Evolutionary conservation across 2,113 vertebrate genomes (phyloP).

Genomic region (Chaenogobius annularis): DNA sequence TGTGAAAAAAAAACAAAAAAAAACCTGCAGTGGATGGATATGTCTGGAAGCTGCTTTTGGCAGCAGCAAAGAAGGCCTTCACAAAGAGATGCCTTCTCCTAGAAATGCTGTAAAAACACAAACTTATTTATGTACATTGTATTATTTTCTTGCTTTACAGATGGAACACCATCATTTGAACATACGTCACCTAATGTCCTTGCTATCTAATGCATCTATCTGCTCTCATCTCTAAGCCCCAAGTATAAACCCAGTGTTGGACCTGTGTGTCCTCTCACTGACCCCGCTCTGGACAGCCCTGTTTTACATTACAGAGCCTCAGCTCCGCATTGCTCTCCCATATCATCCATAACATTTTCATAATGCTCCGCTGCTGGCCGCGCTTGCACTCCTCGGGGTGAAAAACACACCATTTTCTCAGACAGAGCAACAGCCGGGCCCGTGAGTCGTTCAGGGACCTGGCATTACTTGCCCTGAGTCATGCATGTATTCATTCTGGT

Average conservation of each 20-base stretch:
- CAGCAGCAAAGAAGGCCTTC: too few relatives aligned
- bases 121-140: too few relatives aligned
- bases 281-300: slow-evolving; percentile 17
- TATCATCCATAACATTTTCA: slow-evolving; percentile 46
- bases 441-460: slow-evolving; percentile 28
- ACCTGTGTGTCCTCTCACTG: neutral
- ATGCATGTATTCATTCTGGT: slow-evolving; percentile 58
- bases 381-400: slow-evolving; percentile 7
- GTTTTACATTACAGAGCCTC: slow-evolving; percentile 18
- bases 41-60: too few relatives aligned
- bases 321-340: slow-evolving; percentile 21
- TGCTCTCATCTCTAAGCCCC: neutral
- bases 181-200: neutral
- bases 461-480: slow-evolving; percentile 49
- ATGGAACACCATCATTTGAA: neutral
- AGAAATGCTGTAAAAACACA: too few relatives aligned
- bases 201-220: neutral
- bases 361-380: slow-evolving; percentile 18
- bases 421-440: slow-evolving; percentile 1
- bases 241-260: neutral
- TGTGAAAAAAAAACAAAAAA: too few relatives aligned
- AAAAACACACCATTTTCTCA: slow-evolving; percentile 30
- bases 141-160: neutral
- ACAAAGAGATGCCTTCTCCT: too few relatives aligned
- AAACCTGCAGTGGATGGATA: too few relatives aligned